Evolutionary conservation across 2,113 vertebrate genomes (phyloP).

Genomic region (Dascyllus trimaculatus): DNA sequence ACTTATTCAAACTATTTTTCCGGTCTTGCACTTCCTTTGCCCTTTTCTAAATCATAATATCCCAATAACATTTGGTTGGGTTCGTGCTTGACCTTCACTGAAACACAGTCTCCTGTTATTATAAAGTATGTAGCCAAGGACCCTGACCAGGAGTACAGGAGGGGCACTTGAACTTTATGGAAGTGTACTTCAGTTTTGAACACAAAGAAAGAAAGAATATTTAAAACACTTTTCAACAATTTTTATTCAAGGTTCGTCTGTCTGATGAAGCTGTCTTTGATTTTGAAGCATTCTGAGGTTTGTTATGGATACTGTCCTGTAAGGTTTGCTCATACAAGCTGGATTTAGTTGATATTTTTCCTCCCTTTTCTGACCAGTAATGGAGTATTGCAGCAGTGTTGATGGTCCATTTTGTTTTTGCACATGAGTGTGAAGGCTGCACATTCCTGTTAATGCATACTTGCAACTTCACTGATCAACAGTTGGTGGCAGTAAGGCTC

Average conservation of each 20-base stretch:
- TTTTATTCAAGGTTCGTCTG: neutral
- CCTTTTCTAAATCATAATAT: neutral
- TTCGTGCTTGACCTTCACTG: neutral
- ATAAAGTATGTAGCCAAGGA: too few species aligned
- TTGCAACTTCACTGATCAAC: neutral
- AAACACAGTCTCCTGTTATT: too few species aligned
- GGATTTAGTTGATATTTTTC: too few species aligned
- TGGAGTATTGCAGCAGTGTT: too few species aligned
- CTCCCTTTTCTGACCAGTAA: too few species aligned
- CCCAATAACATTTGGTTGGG: neutral
- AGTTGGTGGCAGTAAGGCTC: neutral
- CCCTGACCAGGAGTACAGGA: too few species aligned
- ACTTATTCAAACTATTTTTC: neutral
- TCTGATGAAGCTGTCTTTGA: too few species aligned
- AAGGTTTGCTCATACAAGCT: too few species aligned
- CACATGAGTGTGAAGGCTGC: too few species aligned
- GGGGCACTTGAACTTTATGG: neutral
- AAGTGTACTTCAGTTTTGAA: neutral
- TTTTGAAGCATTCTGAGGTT: neutral
- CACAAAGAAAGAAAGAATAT: neutral
- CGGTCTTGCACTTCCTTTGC: too few species aligned
- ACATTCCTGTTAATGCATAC: too few species aligned
- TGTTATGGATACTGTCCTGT: neutral
- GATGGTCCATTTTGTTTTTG: neutral
- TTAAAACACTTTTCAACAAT: too few species aligned